These are phyloP conservation scores for Pachypsylla venusta DNA, from an alignment of 1,140 invertebrate species.

Conservation along the genomic window DNA sequence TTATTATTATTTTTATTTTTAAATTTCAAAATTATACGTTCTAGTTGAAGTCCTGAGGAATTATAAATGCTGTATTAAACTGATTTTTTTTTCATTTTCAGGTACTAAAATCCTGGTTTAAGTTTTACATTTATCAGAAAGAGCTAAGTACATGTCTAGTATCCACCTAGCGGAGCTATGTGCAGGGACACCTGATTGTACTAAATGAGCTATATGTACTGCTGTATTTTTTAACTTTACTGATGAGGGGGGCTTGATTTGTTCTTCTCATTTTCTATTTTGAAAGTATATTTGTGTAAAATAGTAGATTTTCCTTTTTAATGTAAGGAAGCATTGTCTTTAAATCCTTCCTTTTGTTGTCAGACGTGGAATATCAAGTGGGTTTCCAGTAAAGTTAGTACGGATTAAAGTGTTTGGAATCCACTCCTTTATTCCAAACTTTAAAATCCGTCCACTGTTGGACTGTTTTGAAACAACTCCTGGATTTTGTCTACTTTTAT, in stretches of 20 bases:
- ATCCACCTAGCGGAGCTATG: conserved; percentile 6
- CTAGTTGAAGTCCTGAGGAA: background rate
- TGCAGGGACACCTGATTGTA: background rate
- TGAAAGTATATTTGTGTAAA: background rate
- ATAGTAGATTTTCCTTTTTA: background rate
- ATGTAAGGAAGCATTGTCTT: background rate
- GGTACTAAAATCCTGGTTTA: background rate
- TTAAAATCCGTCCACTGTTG: background rate
- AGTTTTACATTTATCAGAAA: background rate
- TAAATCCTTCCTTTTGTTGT: background rate
- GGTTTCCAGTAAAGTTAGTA: background rate
- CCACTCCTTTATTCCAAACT: background rate
- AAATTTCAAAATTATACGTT: background rate
- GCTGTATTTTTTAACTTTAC: background rate
- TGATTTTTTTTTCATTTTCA: background rate
- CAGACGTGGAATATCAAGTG: background rate
- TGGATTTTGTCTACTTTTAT: background rate
- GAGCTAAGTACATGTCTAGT: conserved; percentile 3
- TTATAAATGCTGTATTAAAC: background rate
- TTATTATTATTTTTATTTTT: background rate
- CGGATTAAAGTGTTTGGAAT: background rate
- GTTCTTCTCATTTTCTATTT: no score
- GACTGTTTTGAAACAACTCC: background rate
- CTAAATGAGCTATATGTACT: conserved; percentile 6
- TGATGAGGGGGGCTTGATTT: no score